Evolutionary conservation across 35 echinoderm and acorn worm species (phyloP), one percentile per base, ranked within the genome.

Genomic region (Patiria miniata): DNA sequence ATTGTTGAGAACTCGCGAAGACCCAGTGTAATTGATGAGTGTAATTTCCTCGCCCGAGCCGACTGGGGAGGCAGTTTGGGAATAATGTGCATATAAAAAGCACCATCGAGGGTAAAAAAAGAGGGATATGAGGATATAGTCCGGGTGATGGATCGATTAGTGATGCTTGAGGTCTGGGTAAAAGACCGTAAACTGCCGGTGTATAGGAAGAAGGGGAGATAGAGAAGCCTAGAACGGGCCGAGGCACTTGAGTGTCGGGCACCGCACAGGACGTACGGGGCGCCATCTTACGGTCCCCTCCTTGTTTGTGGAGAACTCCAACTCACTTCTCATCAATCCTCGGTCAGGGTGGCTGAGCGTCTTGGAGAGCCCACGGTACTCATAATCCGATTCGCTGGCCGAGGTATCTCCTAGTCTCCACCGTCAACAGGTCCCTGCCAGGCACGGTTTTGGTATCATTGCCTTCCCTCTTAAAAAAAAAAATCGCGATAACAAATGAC

Each of bases 251-350:
- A 73, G 8, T 0, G 8, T 23, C 65, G 10, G 23, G 65, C 65
- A 47, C 65, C 26, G 65, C 14, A 26, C 65, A 73, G 65, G 65
- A 73, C 65, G 65, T 73, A 14, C 21, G 26, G 65, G 65, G 65
- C 65, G 65, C 65, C 65, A 73, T 73, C 65, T 73, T 73, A 73
- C 21, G 65, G 26, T 30, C 65, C n/a, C 34, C 65, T 26, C 2
- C 29, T 18, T 73, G 65, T 73, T 73, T 73, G 65, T 73, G 26
- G 26, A 73, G 65, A 73, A 32, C 65, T 73, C 65, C 65, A 73
- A 73, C 14, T 28, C 65, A 0, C 21, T 9, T 73, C 65, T 73
- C 65, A 73, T 73, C 65, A 73, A 73, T 73, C 65, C 19, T 73
- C 19, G 14, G 26, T 47, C 42, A 47, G 4, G 42, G 42, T 47